Conservation (phyloP, 2,888 invertebrate genomes). For the Itoplectis maculator region DNA sequence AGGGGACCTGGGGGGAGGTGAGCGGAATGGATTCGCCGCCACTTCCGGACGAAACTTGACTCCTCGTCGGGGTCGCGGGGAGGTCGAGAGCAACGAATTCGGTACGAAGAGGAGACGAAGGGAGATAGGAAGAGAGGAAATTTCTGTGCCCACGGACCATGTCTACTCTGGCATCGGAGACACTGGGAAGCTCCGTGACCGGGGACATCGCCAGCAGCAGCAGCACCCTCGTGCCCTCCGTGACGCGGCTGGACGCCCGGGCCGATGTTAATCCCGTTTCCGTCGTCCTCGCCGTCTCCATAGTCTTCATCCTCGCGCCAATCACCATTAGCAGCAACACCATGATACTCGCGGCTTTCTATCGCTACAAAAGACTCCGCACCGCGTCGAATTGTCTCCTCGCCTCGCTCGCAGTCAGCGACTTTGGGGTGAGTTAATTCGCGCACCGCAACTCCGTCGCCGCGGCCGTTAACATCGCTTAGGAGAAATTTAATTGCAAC, state of each 20-base stretch:
- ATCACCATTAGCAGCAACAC: slow-evolving; percentile 87
- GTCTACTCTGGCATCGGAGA: slow-evolving; percentile 78
- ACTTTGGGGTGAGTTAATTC: slow-evolving; percentile 85
- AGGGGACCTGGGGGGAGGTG: neutral
- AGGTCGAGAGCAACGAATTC: slow-evolving; percentile 57
- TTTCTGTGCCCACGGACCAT: slow-evolving; percentile 74
- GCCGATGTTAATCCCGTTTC: slow-evolving; percentile 83
- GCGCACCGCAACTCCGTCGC: neutral
- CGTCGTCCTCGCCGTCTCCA: slow-evolving; percentile 85
- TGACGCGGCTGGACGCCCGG: slow-evolving; percentile 78
- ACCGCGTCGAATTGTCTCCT: slow-evolving; percentile 88
- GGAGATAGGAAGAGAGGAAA: slow-evolving; percentile 26
- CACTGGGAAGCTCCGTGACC: slow-evolving; percentile 74
- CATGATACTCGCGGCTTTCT: slow-evolving; percentile 87
- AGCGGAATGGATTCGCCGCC: slow-evolving; percentile 60
- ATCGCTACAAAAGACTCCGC: slow-evolving; percentile 87
- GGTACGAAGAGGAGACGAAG: slow-evolving; percentile 47
- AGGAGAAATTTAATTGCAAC: too few relatives aligned
- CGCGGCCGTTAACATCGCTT: neutral
- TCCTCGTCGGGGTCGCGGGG: slow-evolving; percentile 37
- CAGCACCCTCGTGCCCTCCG: slow-evolving; percentile 76
- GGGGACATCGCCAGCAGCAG: slow-evolving; percentile 76
- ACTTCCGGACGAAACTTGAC: slow-evolving; percentile 68
- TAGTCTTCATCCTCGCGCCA: slow-evolving; percentile 86
- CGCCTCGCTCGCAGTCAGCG: slow-evolving; percentile 87